Conservation (phyloP, 2,113 vertebrate genomes). For the Apeltes quadracus region DNA sequence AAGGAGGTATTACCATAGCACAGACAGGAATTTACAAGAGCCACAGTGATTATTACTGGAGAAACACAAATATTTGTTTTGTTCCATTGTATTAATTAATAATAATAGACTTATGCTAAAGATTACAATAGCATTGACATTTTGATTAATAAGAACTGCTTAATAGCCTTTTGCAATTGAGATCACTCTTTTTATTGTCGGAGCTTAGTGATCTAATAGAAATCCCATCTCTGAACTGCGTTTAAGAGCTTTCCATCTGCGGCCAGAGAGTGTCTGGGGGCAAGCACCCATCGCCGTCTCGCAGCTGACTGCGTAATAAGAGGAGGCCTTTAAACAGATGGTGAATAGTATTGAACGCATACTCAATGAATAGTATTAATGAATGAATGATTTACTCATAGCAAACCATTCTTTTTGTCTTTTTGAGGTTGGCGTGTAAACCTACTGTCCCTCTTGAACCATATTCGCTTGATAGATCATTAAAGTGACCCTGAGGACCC, state of each 20-base stretch:
- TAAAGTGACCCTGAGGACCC: background rate
- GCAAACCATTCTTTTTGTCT: background rate
- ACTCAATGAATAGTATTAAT: background rate
- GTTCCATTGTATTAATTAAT: background rate
- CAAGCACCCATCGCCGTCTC: background rate
- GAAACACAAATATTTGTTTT: background rate
- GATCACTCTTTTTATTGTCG: background rate
- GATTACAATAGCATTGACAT: background rate
- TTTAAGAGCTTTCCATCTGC: background rate
- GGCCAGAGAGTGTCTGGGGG: background rate
- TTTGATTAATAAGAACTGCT: background rate
- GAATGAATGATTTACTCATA: background rate
- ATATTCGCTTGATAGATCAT: background rate
- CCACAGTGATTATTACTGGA: background rate
- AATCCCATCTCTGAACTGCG: background rate
- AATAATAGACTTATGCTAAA: background rate
- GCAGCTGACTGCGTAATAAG: background rate
- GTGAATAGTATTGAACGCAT: background rate
- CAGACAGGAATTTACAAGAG: background rate
- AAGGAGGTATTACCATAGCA: background rate
- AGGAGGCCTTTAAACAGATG: background rate
- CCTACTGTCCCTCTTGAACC: background rate
- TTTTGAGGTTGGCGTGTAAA: background rate
- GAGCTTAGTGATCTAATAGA: background rate
- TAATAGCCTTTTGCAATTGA: background rate